Percentiles rank a stretch among this genome's conserved stretches.
Evolutionary conservation across 2,797 vertebrate genomes (phyloP).

Genomic region (Epinephelus coioides): DNA sequence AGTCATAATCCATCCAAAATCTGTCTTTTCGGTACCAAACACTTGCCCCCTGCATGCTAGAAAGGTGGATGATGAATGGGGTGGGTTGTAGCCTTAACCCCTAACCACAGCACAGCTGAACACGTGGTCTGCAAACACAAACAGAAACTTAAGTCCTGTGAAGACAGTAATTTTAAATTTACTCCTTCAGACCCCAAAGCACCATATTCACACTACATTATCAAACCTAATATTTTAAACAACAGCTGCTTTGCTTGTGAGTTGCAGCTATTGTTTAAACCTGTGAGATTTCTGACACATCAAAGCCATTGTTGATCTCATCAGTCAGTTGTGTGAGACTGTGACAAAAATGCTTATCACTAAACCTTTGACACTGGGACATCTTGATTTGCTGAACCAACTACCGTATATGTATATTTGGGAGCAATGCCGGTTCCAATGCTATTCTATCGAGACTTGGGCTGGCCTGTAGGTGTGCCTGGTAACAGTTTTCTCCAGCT

Average conservation of each 20-base stretch:
- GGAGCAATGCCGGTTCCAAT: background rate
- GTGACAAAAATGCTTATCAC: background rate
- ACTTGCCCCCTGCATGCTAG: background rate
- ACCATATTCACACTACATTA: background rate
- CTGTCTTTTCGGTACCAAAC: constrained; percentile 7
- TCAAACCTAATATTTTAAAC: background rate
- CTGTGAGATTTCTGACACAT: constrained; percentile 7
- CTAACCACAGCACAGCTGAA: constrained; percentile 11
- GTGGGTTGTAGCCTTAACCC: background rate
- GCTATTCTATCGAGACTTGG: background rate
- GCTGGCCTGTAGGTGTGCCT: constrained; percentile 13
- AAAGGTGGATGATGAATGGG: background rate
- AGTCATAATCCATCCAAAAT: constrained; percentile 16
- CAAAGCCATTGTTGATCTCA: constrained; percentile 18
- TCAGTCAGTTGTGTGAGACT: constrained; percentile 20
- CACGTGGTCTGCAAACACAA: constrained; percentile 28
- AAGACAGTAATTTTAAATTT: constrained; percentile 7
- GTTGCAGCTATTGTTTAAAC: constrained; percentile 18
- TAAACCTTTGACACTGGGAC: background rate
- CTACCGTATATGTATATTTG: background rate
- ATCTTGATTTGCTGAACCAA: constrained; percentile 17
- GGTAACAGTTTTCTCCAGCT: constrained; percentile 31
- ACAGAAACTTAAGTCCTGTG: background rate
- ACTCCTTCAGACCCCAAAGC: background rate
- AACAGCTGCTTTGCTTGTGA: constrained; percentile 1